Percentiles rank a stretch among this genome's conserved stretches.
phyloP scores from a whole-genome alignment of 2,797 vertebrate genomes.

The Crocidura indochinensis region DNA sequence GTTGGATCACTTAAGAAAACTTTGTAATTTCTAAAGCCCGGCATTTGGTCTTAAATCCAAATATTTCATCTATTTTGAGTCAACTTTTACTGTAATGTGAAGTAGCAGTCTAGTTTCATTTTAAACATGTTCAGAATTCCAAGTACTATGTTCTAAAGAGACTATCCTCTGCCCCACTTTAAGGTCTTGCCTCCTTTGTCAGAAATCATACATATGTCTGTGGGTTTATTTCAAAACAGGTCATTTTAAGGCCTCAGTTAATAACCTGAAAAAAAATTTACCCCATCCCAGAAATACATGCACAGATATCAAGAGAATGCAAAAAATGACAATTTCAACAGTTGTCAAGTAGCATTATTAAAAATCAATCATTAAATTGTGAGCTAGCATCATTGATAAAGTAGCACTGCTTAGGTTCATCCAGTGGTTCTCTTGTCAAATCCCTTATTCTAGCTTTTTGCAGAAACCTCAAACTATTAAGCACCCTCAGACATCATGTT shows the following conservation, averaged over 20 bases:
- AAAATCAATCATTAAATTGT: neutral
- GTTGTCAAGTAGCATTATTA: neutral
- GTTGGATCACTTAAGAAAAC: too few relatives aligned
- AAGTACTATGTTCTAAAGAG: too few relatives aligned
- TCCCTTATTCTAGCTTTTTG: neutral
- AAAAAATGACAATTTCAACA: neutral
- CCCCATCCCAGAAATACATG: neutral
- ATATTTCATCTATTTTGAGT: too few relatives aligned
- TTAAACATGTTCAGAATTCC: too few relatives aligned
- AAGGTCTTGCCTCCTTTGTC: too few relatives aligned
- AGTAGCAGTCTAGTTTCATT: too few relatives aligned
- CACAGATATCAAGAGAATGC: neutral
- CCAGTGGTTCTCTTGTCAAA: neutral
- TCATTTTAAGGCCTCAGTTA: conserved; percentile 23
- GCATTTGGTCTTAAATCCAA: too few relatives aligned
- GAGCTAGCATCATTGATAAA: conserved; percentile 15
- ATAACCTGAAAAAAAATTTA: conserved; percentile 25
- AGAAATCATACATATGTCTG: too few relatives aligned
- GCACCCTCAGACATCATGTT: neutral
- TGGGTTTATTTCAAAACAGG: too few relatives aligned
- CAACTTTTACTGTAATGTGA: too few relatives aligned
- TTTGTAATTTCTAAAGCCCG: too few relatives aligned
- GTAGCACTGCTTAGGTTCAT: neutral
- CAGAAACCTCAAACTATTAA: neutral
- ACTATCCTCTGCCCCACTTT: too few relatives aligned